Evolutionary conservation across 1,140 invertebrate genomes (phyloP).

Genomic region (Ceratoteleas bidentatus): DNA sequence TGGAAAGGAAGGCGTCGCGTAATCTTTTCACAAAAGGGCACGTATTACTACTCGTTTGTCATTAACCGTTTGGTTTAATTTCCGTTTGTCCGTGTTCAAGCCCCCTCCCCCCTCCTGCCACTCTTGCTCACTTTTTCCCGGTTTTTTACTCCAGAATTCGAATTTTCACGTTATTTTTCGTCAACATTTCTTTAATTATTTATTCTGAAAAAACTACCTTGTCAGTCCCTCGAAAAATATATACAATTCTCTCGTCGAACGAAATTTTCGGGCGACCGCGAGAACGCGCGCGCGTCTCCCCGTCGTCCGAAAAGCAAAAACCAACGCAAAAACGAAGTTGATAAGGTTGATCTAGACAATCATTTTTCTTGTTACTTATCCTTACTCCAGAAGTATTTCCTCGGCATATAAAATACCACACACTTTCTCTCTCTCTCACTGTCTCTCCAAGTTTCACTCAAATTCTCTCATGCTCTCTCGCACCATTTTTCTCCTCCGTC

Average conservation of each 20-base stretch:
- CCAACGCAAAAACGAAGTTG: constrained; percentile 50
- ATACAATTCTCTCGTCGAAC: constrained; percentile 62
- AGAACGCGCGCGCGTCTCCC: constrained; percentile 29
- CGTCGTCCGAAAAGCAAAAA: constrained; percentile 47
- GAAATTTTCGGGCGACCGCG: constrained; percentile 47
- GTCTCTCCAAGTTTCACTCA: too few relatives aligned
- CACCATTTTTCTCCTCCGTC: too few relatives aligned
- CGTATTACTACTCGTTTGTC: constrained; percentile 56
- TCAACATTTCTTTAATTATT: constrained; percentile 58
- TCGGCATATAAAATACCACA: constrained; percentile 64
- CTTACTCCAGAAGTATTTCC: constrained; percentile 58
- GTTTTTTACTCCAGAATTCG: constrained; percentile 27
- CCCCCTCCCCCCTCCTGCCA: constrained; percentile 3
- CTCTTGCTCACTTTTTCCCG: constrained; percentile 19
- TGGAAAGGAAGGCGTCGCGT: constrained; percentile 59
- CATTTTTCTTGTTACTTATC: constrained; percentile 48
- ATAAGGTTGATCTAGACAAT: constrained; percentile 63
- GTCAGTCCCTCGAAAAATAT: constrained; percentile 68
- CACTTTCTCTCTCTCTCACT: constrained; percentile 33
- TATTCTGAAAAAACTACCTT: constrained; percentile 68
- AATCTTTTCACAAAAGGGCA: constrained; percentile 53
- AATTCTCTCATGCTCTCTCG: too few relatives aligned
- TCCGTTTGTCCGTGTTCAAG: constrained; percentile 20
- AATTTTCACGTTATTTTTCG: constrained; percentile 58
- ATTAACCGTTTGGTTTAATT: constrained; percentile 40